Evolutionary conservation across 2,888 invertebrate species (phyloP), one percentile per base, ranked within the genome.

Genomic region (Xylota segnis): DNA sequence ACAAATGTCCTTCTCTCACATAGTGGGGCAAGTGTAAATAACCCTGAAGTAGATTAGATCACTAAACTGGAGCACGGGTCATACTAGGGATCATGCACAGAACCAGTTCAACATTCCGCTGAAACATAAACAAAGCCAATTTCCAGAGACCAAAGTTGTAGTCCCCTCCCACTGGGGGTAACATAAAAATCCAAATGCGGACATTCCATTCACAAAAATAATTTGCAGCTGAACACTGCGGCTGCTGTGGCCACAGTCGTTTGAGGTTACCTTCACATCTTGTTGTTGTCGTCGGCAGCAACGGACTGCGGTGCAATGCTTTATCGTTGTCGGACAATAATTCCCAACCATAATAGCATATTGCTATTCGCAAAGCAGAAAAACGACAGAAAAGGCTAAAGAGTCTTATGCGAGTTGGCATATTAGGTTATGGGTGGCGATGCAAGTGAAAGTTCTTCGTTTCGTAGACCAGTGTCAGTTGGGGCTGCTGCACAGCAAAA

Each of bases 161-260:
- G 56, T 66, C 72, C 58, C 58, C 56, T 68, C 59, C 71, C 63
- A 70, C 50, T 56, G 43, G 45, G 45, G 75, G 9, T n/a, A 56
- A 40, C 14, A 66, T 43, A 54, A 59, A 23, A 71, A 47, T 14
- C 76, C 61, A 63, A 83, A 79, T 65, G 79, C 83, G 70, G 84
- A 81, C 81, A 84, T 84, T 84, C 84, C 84, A 84, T 84, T 84
- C 84, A 84, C 59, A 81, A 81, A 84, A 81, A 76, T 75, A 70
- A 75, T 81, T 76, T 66, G 61, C 84, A 84, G 72, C 75, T 75
- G 43, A 65, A 43, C 27, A 18, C 68, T 50, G 52, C 68, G 32
- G 52, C 9, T 29, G 52, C 40, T 45, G 66, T 37, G 16, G 58
- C 14, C 45, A 34, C 23, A 37, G 14, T 45, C 68, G 16, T 12